Percentiles rank a stretch among this genome's conserved stretches.
Conservation (phyloP, 2,888 invertebrate genomes). For the Onthophagus sagittarius region DNA sequence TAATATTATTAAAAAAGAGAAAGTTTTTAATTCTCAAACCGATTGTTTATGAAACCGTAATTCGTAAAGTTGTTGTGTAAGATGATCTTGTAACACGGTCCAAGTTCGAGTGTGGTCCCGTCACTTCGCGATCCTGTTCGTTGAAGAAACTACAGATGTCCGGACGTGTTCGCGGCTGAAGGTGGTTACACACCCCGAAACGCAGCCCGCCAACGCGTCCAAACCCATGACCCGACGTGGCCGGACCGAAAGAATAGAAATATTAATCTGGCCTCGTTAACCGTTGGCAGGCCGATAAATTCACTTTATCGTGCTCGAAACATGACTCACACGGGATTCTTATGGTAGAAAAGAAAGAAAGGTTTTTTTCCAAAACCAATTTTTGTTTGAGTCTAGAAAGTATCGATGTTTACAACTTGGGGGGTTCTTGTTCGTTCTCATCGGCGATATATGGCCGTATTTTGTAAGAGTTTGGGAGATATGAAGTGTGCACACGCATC, state of each 20-base stretch:
- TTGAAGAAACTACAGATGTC: background rate
- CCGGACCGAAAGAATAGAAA: conserved; percentile 5
- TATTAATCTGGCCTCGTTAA: conserved; percentile 13
- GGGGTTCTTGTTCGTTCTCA: background rate
- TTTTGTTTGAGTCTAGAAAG: background rate
- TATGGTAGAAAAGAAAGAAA: background rate
- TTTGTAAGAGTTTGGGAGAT: background rate
- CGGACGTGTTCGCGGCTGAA: background rate
- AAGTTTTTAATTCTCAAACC: background rate
- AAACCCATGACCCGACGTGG: background rate
- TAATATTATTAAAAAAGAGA: too few relatives aligned
- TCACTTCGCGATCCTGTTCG: conserved; percentile 4
- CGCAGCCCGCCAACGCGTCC: background rate
- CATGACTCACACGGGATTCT: background rate
- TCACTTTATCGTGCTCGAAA: conserved; percentile 1
- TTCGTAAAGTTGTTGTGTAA: background rate
- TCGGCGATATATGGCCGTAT: conserved; percentile 7
- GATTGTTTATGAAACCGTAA: background rate
- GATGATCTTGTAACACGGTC: conserved; percentile 1
- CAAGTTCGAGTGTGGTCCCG: conserved; percentile 1
- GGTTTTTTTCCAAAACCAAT: too few relatives aligned
- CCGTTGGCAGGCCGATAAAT: conserved; percentile 9
- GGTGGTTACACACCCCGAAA: conserved; percentile 6
- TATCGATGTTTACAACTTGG: conserved; percentile 7
- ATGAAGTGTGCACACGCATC: conserved; percentile 6